Base-by-base conservation (phyloP, 2,797 vertebrate species). In the Rhynchonycteris naso region DNA sequence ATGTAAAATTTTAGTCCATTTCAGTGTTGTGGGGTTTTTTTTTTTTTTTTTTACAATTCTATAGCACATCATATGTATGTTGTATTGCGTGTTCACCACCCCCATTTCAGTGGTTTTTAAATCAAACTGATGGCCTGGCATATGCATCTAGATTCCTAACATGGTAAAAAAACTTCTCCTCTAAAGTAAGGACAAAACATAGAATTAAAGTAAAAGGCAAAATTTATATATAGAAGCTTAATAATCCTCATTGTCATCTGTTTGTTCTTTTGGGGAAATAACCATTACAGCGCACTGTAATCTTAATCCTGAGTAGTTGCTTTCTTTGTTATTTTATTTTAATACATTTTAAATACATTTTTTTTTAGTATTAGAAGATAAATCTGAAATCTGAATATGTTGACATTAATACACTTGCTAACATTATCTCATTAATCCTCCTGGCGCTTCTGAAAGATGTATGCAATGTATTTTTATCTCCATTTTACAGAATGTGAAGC, bases 241-340 rank as follows among this genome's bases (percentile, higher is more conserved):
- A 87, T 97, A 95, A 95, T 89, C 71, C 75, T 90, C n/a, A 50
- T 95, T 95, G 84, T 93, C 87, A 95, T 87, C 35, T 89, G 84
- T 78, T 96, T 19, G 1, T 91, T 94, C 69, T 84, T 94, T 89
- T 2, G 0, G 81, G 83, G 65, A 93, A 95, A 90, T 91, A 83
- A 58, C 68, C 81, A 52, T 58, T 69, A 83, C 4, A 66, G 52
- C 16, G 87, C 58, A 75, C 58, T 86, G 54, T 87, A 84, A 89
- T 95, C 87, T 95, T 96, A 95, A 95, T 94, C 43, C 66, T 94
- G 11, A 35, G 59, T 65, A 56, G 54, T 58, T 47, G 2, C 35
- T 28, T 74, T 92, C 63, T 52, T 38, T 82, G 4, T 71, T 59
- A 22, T 15, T 52, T 38, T 82, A 4, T 71, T 59, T 28, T 15